Conservation (phyloP, 2,888 invertebrate genomes). For the Flexamia atlantica region DNA sequence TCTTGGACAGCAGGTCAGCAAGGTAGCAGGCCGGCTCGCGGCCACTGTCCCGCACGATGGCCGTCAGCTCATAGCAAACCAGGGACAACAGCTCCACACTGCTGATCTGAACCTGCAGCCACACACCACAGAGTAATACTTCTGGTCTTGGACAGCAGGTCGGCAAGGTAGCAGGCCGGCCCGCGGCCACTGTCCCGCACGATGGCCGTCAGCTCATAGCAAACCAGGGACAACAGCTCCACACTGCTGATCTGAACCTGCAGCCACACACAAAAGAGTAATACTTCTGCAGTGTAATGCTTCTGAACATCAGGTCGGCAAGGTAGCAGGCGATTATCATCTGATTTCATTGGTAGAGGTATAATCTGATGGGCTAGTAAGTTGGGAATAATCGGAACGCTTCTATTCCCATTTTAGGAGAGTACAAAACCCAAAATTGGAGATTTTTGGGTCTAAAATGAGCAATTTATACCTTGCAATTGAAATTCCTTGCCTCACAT, state of each 20-base stretch:
- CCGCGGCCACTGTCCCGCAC: conserved; percentile 88
- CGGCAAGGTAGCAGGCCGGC: conserved; percentile 87
- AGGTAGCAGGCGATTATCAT: conserved; percentile 89
- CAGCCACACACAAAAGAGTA: too few relatives aligned
- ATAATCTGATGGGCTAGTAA: too few relatives aligned
- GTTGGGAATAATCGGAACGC: too few relatives aligned
- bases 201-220: conserved; percentile 84
- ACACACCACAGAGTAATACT: too few relatives aligned
- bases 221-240: conserved; percentile 84
- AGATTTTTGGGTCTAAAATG: too few relatives aligned
- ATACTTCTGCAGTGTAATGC: too few relatives aligned
- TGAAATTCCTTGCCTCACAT: too few relatives aligned
- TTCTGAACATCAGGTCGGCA: conserved; percentile 85
- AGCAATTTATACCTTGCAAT: too few relatives aligned
- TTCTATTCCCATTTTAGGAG: too few relatives aligned
- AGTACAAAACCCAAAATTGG: too few relatives aligned
- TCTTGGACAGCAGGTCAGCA: conserved; percentile 85
- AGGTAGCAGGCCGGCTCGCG: conserved; percentile 87
- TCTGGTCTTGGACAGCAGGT: conserved; percentile 85
- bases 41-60: conserved; percentile 87
- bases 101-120: conserved; percentile 86
- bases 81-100: conserved; percentile 86
- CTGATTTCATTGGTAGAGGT: too few relatives aligned
- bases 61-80: conserved; percentile 84
- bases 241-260: conserved; percentile 87